Conservation (phyloP, 2,113 vertebrate species). For the Steatornis caripensis region DNA sequence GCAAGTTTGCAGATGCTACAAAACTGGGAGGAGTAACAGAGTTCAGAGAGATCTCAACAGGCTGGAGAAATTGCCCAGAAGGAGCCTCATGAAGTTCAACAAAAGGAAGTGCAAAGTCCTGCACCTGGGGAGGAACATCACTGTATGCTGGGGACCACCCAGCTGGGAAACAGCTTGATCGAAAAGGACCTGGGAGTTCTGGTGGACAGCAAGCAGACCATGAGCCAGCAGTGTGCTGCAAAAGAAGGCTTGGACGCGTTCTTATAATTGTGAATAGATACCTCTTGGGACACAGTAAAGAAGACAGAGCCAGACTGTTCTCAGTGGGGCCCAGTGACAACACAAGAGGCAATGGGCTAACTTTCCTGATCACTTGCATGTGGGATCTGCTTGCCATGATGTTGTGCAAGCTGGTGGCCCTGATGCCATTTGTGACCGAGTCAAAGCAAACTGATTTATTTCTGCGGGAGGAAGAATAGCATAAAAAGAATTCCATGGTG, state of each 20-base stretch:
- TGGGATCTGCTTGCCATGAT: neutral
- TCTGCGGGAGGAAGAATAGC: neutral
- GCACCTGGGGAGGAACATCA: neutral
- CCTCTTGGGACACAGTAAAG: neutral
- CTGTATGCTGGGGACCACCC: too few species aligned
- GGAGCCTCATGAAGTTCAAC: neutral
- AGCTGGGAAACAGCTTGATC: neutral
- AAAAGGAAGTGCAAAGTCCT: neutral
- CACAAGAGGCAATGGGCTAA: neutral
- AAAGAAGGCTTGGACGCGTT: neutral
- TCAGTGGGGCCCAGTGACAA: neutral
- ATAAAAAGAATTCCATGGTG: neutral
- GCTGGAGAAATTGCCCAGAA: neutral
- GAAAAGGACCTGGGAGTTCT: neutral
- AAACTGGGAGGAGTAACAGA: neutral
- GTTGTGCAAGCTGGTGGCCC: neutral
- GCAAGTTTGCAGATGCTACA: neutral
- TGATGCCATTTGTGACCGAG: neutral
- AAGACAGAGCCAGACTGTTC: neutral
- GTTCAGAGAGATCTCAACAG: neutral
- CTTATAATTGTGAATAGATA: neutral
- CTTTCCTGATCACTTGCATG: neutral
- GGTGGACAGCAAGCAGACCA: neutral
- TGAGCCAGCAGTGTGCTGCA: neutral
- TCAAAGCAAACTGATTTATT: neutral